phyloP scores from a whole-genome alignment of 2,113 vertebrate species.

The Scortum barcoo region DNA sequence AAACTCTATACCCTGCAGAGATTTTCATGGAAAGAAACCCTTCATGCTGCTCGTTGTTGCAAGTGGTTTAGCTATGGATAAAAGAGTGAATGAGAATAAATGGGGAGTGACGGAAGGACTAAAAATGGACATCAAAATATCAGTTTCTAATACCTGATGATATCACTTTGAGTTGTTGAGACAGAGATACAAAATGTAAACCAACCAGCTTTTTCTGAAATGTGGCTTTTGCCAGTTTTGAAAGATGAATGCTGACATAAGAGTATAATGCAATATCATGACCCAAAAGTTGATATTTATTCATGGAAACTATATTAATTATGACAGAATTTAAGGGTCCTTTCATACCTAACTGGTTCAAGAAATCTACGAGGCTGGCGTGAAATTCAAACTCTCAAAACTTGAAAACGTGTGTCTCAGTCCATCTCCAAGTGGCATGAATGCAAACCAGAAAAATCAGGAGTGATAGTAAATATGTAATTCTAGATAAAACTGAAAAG shows the following conservation, averaged over 20 bases:
- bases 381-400: neutral
- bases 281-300: neutral
- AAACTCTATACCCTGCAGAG: constrained; percentile 44
- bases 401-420: neutral
- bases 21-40: constrained; percentile 47
- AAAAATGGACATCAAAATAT: neutral
- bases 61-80: constrained; percentile 40
- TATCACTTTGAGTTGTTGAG: constrained; percentile 7
- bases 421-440: neutral
- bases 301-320: neutral
- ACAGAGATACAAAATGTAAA: neutral
- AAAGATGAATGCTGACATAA: neutral
- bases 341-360: neutral
- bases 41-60: neutral
- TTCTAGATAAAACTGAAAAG: too few relatives aligned
- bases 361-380: neutral
- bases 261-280: neutral
- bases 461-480: neutral
- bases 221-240: neutral
- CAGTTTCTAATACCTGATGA: constrained; percentile 4
- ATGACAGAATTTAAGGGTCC: neutral
- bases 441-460: neutral
- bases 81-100: neutral
- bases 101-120: neutral
- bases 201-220: neutral